Evolutionary conservation across 2,888 invertebrate species (phyloP).

Genomic region (Drosophila anomelani): DNA sequence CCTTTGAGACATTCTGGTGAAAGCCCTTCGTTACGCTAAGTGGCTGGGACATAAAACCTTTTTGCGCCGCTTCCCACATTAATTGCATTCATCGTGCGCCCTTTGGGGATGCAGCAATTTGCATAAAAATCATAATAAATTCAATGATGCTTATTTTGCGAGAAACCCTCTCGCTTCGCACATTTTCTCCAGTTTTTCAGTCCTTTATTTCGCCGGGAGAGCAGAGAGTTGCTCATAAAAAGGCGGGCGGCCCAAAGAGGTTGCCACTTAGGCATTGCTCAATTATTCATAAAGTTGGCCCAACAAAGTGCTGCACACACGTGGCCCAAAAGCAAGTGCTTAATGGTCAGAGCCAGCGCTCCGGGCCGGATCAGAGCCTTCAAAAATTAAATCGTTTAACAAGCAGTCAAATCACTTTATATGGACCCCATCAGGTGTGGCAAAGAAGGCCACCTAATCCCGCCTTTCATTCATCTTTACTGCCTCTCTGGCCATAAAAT

Average conservation of each 20-base stretch:
- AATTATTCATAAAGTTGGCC: conserved; percentile 70
- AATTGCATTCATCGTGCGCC: conserved; percentile 49
- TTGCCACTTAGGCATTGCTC: conserved; percentile 62
- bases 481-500: conserved; percentile 16
- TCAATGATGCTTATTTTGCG: conserved; percentile 66
- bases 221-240: conserved; percentile 33
- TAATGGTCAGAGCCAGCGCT: conserved; percentile 27
- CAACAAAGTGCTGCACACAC: conserved; percentile 44
- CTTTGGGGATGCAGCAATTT: conserved; percentile 55
- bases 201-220: conserved; percentile 23
- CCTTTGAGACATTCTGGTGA: conserved; percentile 38
- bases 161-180: conserved; percentile 34
- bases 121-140: conserved; percentile 74
- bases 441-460: conserved; percentile 1
- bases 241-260: conserved; percentile 36
- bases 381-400: conserved; percentile 39
- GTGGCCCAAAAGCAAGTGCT: conserved; percentile 12
- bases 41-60: conserved; percentile 48
- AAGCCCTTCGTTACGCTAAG: conserved; percentile 44
- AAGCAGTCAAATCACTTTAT: conserved; percentile 39
- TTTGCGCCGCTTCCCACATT: conserved; percentile 41
- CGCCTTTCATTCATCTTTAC: conserved; percentile 13
- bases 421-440: conserved; percentile 5
- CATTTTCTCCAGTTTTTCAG: conserved; percentile 31
- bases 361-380: conserved; percentile 7